Evolutionary conservation across 1,140 invertebrate genomes (phyloP), one percentile per base, ranked within the genome.

Genomic region (Wiebesia pumilae): DNA sequence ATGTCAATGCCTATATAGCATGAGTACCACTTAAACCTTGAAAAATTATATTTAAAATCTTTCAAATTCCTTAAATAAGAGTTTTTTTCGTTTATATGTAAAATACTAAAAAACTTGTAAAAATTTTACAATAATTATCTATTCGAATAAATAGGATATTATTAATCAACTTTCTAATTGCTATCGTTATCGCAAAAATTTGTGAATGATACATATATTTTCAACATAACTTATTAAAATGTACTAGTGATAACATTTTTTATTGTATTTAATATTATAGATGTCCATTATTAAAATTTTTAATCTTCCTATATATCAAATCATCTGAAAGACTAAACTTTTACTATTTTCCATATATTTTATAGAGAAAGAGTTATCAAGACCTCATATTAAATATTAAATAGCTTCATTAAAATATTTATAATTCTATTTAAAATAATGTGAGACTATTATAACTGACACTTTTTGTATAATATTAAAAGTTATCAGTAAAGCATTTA

Each of bases 1-100:
- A 83, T 75, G 71, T 83, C 81, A 83, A 83, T 51, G 81, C 10
- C 69, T 83, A 78, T 78, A 78, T 54, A 78, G 16, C 12, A 21
- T 54, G 24, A 33, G n/a, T 30, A 75, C n/a, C 27, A 43, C n/a
- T 75, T 27, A 75, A n/a, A 43, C 27, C 27, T 21, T 75, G 38
- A 75, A 43, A 24, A 75, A 75, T 24, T 75, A 43, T 43, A 10
- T 75, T 43, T 43, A 35, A 43, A 35, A 43, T 43, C 27, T 75
- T 75, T 43, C 16, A 16, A 43, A 43, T 75, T 75, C 69, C 19
- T 27, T 75, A 43, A 43, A 33, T 24, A 40, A 75, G 1, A n/a
- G 0, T 27, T 21, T 75, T 75, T 0, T 43, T 75, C 24, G 43
- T 43, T 40, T 75, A 75, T 24, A 75, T 16, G n/a, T 6, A 43